Evolutionary conservation across 2,888 invertebrate species (phyloP).

Genomic region (Callyntrura guangdongensis): DNA sequence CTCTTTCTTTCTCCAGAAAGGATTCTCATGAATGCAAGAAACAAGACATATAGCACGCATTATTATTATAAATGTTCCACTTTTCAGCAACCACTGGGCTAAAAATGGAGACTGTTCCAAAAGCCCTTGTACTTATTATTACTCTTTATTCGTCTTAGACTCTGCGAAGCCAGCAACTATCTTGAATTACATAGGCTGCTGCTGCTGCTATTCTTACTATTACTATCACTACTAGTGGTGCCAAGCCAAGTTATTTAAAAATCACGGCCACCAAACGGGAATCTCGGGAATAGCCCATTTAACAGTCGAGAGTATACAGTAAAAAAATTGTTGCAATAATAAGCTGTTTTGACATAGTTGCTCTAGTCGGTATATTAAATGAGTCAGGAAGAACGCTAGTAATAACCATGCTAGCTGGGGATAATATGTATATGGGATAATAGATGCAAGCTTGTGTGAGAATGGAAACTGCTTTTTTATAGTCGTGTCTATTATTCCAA

Average conservation of each 20-base stretch:
- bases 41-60: too few species aligned
- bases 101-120: too few species aligned
- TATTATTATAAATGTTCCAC: background rate
- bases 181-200: background rate
- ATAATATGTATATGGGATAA: background rate
- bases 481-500: too few species aligned
- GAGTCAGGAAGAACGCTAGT: background rate
- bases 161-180: background rate
- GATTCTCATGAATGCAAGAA: too few species aligned
- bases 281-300: conserved; percentile 55
- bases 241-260: background rate
- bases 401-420: background rate
- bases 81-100: background rate
- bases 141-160: too few species aligned
- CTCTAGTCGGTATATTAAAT: conserved; percentile 73
- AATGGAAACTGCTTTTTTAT: too few species aligned
- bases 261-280: background rate
- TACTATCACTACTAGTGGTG: background rate
- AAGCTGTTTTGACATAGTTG: conserved; percentile 68
- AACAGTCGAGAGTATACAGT: conserved; percentile 58
- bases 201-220: too few species aligned
- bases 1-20: too few species aligned
- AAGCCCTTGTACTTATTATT: too few species aligned
- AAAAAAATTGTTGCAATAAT: conserved; percentile 63
- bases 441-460: background rate